phyloP scores from a whole-genome alignment of 2,888 invertebrate species.

The Fragum sueziense region DNA sequence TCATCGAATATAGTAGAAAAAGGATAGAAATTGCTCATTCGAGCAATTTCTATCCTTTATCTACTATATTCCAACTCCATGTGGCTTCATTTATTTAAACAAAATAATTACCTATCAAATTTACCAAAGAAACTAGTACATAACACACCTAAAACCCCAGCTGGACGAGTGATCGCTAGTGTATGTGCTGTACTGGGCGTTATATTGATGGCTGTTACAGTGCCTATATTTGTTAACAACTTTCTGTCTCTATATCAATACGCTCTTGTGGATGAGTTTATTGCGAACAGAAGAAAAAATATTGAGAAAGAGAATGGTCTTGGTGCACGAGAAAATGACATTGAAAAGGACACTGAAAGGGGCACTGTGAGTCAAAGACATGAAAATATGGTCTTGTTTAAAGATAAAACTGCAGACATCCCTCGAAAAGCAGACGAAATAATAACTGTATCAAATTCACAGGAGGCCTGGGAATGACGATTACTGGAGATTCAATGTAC shows the following conservation, averaged over 20 bases:
- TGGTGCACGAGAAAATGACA: too few species aligned
- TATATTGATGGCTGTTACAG: conserved; percentile 52
- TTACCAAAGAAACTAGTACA: too few species aligned
- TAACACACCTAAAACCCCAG: conserved; percentile 43
- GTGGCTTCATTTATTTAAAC: too few species aligned
- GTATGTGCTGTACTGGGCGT: conserved; percentile 55
- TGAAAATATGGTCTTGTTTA: neutral
- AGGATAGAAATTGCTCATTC: too few species aligned
- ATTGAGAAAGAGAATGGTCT: neutral
- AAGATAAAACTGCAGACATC: neutral
- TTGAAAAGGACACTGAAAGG: neutral
- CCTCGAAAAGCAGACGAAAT: neutral
- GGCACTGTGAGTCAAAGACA: neutral
- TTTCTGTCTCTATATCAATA: conserved; percentile 59
- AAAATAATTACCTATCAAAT: too few species aligned
- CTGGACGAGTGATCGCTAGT: conserved; percentile 45
- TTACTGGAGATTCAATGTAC: too few species aligned
- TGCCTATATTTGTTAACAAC: conserved; percentile 64
- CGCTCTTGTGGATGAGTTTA: conserved; percentile 43
- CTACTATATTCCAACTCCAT: too few species aligned
- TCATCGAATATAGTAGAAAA: too few species aligned
- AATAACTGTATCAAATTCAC: neutral
- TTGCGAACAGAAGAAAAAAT: neutral
- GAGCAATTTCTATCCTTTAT: too few species aligned
- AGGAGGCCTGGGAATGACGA: neutral